A percentile compares a stretch with the other conserved stretches of the same genome.
phyloP scores from a whole-genome alignment of 2,797 vertebrate genomes.

The Pangasius sanitwongsei region DNA sequence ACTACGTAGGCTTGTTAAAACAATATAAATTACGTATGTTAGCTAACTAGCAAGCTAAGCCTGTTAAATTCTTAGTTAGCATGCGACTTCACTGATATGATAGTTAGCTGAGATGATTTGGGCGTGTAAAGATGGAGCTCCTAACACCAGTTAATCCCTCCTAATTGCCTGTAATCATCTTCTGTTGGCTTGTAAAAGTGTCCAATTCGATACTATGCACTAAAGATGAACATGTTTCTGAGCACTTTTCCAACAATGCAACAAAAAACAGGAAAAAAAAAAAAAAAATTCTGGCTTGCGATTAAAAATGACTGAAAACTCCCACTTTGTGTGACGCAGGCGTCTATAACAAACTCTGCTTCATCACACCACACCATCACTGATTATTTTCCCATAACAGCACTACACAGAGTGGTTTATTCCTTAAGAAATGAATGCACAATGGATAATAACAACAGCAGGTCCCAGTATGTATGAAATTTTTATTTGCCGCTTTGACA shows the following conservation, averaged over 20 bases:
- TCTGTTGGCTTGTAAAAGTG: neutral
- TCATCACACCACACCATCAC: no score
- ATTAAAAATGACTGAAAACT: no score
- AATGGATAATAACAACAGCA: neutral
- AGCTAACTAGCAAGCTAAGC: no score
- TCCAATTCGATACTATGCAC: neutral
- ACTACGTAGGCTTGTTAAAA: neutral
- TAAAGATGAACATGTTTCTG: no score
- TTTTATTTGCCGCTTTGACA: constrained; percentile 14
- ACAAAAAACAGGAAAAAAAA: no score
- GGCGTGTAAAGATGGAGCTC: no score
- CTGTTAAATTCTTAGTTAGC: no score
- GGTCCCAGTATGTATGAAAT: neutral
- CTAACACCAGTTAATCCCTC: neutral
- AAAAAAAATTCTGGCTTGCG: no score
- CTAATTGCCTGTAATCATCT: neutral
- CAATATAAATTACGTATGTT: no score
- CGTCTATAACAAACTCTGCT: neutral
- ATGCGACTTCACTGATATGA: no score
- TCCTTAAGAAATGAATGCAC: neutral
- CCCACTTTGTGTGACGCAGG: no score
- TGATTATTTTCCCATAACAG: neutral
- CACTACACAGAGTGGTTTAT: neutral
- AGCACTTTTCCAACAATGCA: no score
- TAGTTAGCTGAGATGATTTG: neutral